Evolutionary conservation across 2,888 invertebrate genomes (phyloP).

Genomic region (Conus canariensis): DNA sequence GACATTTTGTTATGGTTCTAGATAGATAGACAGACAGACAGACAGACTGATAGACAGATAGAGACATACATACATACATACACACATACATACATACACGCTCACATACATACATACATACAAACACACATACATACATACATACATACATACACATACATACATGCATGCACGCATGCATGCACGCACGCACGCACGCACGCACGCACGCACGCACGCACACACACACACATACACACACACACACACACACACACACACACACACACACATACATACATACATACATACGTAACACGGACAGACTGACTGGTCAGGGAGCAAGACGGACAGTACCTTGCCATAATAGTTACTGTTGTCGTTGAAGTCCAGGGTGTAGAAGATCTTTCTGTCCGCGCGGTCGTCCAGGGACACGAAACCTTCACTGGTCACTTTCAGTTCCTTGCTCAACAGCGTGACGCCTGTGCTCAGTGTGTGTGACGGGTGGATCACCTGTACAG

Average conservation of each 20-base stretch:
- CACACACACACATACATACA: conserved; percentile 33
- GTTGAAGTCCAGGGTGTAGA: conserved; percentile 46
- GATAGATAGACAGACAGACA: no score
- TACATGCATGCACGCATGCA: background rate
- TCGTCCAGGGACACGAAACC: conserved; percentile 62
- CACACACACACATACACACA: conserved; percentile 26
- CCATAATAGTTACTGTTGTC: conserved; percentile 40
- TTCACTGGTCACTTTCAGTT: conserved; percentile 46
- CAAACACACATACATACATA: no score
- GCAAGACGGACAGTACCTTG: conserved; percentile 11
- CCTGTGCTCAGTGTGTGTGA: conserved; percentile 58
- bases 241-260: conserved; percentile 20
- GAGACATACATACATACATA: no score
- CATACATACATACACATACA: background rate
- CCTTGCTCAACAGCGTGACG: conserved; percentile 48
- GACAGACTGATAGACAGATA: no score
- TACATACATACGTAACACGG: background rate
- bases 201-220: conserved; percentile 16
- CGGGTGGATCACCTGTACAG: conserved; percentile 54
- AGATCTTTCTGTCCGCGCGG: conserved; percentile 53
- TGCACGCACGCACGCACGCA: background rate
- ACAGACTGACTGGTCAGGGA: no score
- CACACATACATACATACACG: conserved; percentile 1
- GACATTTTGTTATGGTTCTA: no score
- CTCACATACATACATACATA: no score